Base-by-base conservation (phyloP, 2,797 vertebrate genomes). In the Microcaecilia unicolor region DNA sequence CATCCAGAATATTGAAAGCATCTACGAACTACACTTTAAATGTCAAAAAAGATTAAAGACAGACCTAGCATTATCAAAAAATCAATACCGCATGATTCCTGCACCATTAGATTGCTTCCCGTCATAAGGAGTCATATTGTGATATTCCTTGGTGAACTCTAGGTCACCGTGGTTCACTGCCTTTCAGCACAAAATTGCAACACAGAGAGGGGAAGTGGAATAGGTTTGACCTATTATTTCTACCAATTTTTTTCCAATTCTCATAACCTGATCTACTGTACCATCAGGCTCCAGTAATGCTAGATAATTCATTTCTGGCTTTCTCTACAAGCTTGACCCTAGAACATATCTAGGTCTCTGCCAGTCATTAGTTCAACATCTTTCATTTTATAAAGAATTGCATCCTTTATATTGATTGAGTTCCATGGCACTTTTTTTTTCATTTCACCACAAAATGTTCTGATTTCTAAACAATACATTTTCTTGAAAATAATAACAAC, bases 241-340 rank as follows among this genome's bases (percentile, higher is more conserved):
- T 54, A 58, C 50, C 48, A 52, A 48, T 66, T 69, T 78, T 61
- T 62, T 72, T 67, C 58, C 64, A 67, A 43, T 67, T 78, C 69
- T 64, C 49, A 48, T 54, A 55, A 57, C n/a, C n/a, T n/a, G n/a
- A n/a, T 20, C 33, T 15, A 37, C 43, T 61, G 22, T 27, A 52
- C 32, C 53, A 61, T 55, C 43, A 41, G 49, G 44, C 50, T 72
- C 38, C 48, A 36, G 51, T 44, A 55, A 54, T 47, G 40, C 26
- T n/a, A 55, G 38, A 44, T 34, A 71, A 75, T 61, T 75, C 60
- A 67, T 48, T 66, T 64, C 40, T 56, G 20, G n/a, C n/a, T n/a
- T n/a, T n/a, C n/a, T n/a, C n/a, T n/a, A n/a, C n/a, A n/a, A n/a
- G n/a, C n/a, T n/a, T n/a, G n/a, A n/a, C n/a, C n/a, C n/a, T n/a